Evolutionary conservation across 2,797 vertebrate genomes (phyloP).

Genomic region (Margarornis squamiger): DNA sequence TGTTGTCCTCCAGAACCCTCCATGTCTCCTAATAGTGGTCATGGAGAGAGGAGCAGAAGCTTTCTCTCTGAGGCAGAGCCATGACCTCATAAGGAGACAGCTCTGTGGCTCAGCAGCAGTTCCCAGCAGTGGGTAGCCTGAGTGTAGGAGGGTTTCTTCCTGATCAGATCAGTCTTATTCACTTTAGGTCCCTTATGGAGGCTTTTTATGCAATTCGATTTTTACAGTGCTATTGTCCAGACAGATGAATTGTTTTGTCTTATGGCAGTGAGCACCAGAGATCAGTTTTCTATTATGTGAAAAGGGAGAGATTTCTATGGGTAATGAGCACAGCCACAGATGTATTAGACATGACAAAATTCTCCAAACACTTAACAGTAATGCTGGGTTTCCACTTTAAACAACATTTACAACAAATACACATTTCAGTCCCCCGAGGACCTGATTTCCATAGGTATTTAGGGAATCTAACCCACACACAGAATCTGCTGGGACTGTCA

Average conservation of each 20-base stretch:
- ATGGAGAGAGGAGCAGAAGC: neutral
- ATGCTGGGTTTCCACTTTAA: neutral
- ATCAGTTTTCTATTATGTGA: constrained; percentile 50
- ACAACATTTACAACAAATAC: neutral
- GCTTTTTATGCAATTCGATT: constrained; percentile 23
- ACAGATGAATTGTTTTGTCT: constrained; percentile 36
- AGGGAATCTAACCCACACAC: neutral
- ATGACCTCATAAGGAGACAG: neutral
- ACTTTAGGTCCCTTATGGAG: neutral
- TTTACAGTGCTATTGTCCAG: constrained; percentile 56
- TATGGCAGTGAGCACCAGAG: constrained; percentile 15
- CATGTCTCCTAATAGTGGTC: neutral
- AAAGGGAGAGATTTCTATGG: constrained; percentile 23
- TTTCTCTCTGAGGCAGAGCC: neutral
- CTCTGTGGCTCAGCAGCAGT: neutral
- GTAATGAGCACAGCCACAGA: neutral
- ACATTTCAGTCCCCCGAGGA: neutral
- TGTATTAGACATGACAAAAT: neutral
- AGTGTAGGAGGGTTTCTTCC: neutral
- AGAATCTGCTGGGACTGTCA: neutral
- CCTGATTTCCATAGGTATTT: neutral
- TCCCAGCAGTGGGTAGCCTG: constrained; percentile 12
- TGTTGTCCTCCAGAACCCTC: neutral
- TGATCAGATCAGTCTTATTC: constrained; percentile 33
- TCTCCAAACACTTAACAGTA: neutral